A percentile compares a stretch with the other conserved stretches of the same genome.
Conservation (phyloP, 2,888 invertebrate genomes). For the Hirtodrosophila duncani region DNA sequence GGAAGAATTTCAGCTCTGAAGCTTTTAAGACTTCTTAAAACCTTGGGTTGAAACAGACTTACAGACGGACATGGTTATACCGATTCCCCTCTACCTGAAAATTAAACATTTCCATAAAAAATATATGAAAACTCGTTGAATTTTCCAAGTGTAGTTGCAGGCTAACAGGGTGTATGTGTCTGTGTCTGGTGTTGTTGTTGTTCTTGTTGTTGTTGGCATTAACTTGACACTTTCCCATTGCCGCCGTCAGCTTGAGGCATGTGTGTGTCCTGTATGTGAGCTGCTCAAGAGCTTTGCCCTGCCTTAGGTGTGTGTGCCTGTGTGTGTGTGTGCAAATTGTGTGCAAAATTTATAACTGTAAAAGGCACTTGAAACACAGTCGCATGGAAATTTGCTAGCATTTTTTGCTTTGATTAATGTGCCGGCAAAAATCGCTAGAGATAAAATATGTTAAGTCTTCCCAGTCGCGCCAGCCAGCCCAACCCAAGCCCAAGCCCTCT, state of each 20-base stretch:
- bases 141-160: no score
- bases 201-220: conserved; percentile 65
- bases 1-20: conserved; percentile 17
- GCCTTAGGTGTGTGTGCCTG: conserved; percentile 16
- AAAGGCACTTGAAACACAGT: conserved; percentile 71
- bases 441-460: conserved; percentile 57
- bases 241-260: conserved; percentile 49
- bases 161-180: conserved; percentile 9
- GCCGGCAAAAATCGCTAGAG: conserved; percentile 60
- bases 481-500: conserved; percentile 6
- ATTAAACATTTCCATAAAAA: no score
- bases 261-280: conserved; percentile 23
- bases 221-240: conserved; percentile 69
- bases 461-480: background rate
- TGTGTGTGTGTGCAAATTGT: conserved; percentile 20
- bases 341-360: conserved; percentile 65
- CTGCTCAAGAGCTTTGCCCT: background rate
- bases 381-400: conserved; percentile 63
- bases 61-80: no score
- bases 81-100: no score
- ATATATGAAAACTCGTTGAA: no score
- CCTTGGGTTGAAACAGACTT: no score
- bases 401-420: conserved; percentile 69
- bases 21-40: no score
- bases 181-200: conserved; percentile 5